These are phyloP conservation scores for Pyrrhia umbra DNA, from an alignment of 2,888 invertebrate species.

Conservation along the genomic window DNA sequence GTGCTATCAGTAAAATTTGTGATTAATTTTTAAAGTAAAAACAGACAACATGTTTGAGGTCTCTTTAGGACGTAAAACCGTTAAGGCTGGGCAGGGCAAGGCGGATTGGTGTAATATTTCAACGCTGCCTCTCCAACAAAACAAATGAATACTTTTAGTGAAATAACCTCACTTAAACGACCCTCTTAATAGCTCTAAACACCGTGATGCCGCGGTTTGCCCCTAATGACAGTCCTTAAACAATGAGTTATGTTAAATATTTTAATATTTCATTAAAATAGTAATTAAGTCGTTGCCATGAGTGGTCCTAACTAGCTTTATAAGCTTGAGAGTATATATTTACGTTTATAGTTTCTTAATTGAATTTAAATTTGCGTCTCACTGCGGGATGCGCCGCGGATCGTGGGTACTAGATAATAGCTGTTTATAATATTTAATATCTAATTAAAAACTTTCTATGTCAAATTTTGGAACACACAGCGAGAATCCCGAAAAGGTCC, in stretches of 20 bases:
- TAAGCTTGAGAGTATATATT: constrained; percentile 59
- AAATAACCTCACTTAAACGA: constrained; percentile 69
- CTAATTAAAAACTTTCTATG: constrained; percentile 75
- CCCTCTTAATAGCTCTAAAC: constrained; percentile 68
- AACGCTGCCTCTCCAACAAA: constrained; percentile 52
- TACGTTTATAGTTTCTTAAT: constrained; percentile 76
- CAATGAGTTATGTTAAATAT: constrained; percentile 72
- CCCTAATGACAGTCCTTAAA: constrained; percentile 71
- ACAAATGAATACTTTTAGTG: constrained; percentile 64
- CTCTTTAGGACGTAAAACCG: constrained; percentile 10
- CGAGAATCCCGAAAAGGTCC: constrained; percentile 46
- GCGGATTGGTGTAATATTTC: constrained; percentile 65
- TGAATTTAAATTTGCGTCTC: constrained; percentile 82
- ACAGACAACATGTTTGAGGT: background rate
- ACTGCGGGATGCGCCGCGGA: constrained; percentile 78
- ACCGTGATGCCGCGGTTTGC: constrained; percentile 59
- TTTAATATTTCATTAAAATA: constrained; percentile 71
- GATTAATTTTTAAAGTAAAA: too few species aligned
- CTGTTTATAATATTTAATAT: constrained; percentile 64
- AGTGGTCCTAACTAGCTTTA: constrained; percentile 52
- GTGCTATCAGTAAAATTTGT: too few species aligned
- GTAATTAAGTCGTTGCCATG: constrained; percentile 75
- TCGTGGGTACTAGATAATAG: constrained; percentile 76
- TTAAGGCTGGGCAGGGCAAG: constrained; percentile 23
- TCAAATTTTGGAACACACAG: constrained; percentile 66